These are phyloP conservation scores for Brevimyrus niger DNA, from an alignment of 2,113 vertebrate genomes.

Conservation along the genomic window DNA sequence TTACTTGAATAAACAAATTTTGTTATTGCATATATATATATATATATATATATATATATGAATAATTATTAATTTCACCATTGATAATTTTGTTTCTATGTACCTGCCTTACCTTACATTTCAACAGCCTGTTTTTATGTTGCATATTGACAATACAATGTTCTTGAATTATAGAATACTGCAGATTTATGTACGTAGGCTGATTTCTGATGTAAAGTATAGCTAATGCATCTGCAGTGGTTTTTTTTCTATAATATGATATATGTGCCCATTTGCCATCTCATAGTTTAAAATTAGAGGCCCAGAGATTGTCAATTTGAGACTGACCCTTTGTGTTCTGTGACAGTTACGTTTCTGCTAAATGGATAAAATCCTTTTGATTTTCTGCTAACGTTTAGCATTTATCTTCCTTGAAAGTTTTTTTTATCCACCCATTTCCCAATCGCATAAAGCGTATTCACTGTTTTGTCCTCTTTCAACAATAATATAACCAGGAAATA, in stretches of 20 bases:
- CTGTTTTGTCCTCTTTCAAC: not conserved
- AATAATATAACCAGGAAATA: not conserved
- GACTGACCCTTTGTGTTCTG: not conserved
- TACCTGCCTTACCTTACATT: not conserved
- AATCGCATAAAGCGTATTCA: not conserved
- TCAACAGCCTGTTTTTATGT: not conserved
- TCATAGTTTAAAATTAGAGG: not conserved
- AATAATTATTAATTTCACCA: not conserved
- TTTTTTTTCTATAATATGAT: not conserved
- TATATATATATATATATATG: not conserved
- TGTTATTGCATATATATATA: not conserved
- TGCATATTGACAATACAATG: not conserved
- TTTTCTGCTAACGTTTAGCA: not conserved
- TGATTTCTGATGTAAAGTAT: not conserved
- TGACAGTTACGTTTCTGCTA: not conserved
- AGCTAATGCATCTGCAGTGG: not conserved
- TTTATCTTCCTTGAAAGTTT: not conserved
- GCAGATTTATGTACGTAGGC: not conserved
- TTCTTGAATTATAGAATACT: not conserved
- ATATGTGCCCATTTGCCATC: not conserved
- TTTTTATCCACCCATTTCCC: not conserved
- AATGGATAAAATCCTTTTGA: not conserved
- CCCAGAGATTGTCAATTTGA: not conserved
- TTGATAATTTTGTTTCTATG: not conserved
- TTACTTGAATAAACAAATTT: not conserved